phyloP scores from a whole-genome alignment of 2,797 vertebrate genomes.

The Scarus forsteni region DNA sequence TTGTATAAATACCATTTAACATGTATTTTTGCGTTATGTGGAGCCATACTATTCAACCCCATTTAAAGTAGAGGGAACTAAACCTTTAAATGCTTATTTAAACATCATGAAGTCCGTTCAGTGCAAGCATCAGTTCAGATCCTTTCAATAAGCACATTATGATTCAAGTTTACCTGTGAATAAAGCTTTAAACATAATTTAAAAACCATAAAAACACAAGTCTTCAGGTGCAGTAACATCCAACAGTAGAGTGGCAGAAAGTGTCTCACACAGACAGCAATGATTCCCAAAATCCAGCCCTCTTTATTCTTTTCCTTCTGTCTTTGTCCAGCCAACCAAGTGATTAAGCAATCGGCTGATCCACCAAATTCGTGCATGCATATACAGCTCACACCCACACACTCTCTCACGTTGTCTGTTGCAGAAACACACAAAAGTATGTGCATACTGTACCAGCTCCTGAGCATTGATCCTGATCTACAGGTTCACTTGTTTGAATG shows the following conservation, averaged over 20 bases:
- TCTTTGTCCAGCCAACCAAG: constrained; percentile 61
- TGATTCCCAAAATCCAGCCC: constrained; percentile 15
- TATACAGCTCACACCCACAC: constrained; percentile 39
- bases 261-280: constrained; percentile 22
- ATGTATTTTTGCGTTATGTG: no score
- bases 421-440: constrained; percentile 25
- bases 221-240: constrained; percentile 41
- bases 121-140: no score
- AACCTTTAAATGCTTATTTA: no score
- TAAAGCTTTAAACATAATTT: neutral
- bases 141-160: neutral
- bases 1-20: no score
- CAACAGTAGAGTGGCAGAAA: constrained; percentile 40
- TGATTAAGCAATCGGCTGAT: constrained; percentile 48
- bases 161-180: neutral
- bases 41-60: no score
- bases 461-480: constrained; percentile 39
- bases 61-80: no score
- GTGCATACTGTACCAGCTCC: constrained; percentile 13
- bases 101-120: no score
- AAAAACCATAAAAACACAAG: neutral
- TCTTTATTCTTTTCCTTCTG: constrained; percentile 31
- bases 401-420: neutral
- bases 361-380: constrained; percentile 34
- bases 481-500: constrained; percentile 28